Evolutionary conservation across 2,797 vertebrate genomes (phyloP).

Genomic region (Margarornis squamiger): DNA sequence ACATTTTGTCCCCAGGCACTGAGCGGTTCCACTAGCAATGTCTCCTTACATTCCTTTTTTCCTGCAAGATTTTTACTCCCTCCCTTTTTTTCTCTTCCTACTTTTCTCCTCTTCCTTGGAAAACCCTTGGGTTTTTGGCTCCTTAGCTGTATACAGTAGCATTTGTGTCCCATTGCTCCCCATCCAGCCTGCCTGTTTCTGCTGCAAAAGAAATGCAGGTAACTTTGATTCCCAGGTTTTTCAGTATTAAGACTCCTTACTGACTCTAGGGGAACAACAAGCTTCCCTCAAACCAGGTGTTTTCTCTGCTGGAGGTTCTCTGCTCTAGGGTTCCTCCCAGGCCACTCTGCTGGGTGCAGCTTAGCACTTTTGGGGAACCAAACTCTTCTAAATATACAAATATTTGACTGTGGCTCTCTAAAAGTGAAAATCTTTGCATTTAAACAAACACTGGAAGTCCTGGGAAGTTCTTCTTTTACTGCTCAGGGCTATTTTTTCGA

Average conservation of each 20-base stretch:
- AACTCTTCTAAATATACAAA: background rate
- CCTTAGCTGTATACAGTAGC: background rate
- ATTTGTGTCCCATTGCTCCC: background rate
- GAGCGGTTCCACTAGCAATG: background rate
- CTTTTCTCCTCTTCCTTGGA: background rate
- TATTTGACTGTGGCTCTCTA: slow-evolving; percentile 35
- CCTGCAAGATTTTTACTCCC: background rate
- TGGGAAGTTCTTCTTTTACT: background rate
- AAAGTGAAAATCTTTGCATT: slow-evolving; percentile 46
- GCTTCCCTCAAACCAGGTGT: background rate
- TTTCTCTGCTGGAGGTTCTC: slow-evolving; percentile 20
- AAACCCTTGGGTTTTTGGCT: background rate
- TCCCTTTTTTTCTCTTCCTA: fast-evolving
- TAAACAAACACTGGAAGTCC: slow-evolving; percentile 36
- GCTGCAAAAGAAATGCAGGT: background rate
- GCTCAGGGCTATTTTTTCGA: background rate
- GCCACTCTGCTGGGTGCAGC: background rate
- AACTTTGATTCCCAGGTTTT: background rate
- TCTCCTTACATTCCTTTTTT: background rate
- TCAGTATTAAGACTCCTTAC: background rate
- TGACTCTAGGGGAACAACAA: background rate
- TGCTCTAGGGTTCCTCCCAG: background rate
- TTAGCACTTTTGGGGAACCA: slow-evolving; percentile 11
- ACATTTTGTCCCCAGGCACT: background rate
- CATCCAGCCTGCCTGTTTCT: background rate